Percentiles rank a stretch among this genome's conserved stretches.
Conservation (phyloP, 2,113 vertebrate genomes). For the Chaetops frenatus region DNA sequence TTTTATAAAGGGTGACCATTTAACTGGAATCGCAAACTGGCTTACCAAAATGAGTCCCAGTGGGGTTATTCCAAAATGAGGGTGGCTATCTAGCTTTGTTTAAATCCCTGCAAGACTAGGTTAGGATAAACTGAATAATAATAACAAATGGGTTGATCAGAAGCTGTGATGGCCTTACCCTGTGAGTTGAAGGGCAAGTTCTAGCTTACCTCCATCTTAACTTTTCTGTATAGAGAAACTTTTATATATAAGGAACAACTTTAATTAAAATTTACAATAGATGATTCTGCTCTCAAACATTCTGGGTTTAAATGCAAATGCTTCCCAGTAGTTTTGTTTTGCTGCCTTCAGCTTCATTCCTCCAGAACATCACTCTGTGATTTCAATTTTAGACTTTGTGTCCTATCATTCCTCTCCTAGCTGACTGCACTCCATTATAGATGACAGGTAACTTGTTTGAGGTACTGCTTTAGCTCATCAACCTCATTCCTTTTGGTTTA, state of each 20-base stretch:
- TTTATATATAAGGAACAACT: neutral
- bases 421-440: neutral
- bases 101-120: neutral
- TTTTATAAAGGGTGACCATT: neutral
- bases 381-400: neutral
- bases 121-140: neutral
- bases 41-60: neutral
- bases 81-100: neutral
- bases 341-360: neutral
- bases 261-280: neutral
- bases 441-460: neutral
- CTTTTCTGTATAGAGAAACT: neutral
- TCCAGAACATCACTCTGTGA: neutral
- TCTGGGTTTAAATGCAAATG: neutral
- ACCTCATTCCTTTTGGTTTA: neutral
- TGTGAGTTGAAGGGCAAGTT: neutral
- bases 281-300: neutral
- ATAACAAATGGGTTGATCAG: neutral
- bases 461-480: neutral
- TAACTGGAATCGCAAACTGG: neutral
- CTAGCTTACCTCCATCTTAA: neutral
- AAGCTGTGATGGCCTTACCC: neutral
- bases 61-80: neutral
- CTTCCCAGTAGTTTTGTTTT: neutral
- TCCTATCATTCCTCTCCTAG: neutral